Conservation (phyloP, 2,797 vertebrate species). For the Distichodus sexfasciatus region DNA sequence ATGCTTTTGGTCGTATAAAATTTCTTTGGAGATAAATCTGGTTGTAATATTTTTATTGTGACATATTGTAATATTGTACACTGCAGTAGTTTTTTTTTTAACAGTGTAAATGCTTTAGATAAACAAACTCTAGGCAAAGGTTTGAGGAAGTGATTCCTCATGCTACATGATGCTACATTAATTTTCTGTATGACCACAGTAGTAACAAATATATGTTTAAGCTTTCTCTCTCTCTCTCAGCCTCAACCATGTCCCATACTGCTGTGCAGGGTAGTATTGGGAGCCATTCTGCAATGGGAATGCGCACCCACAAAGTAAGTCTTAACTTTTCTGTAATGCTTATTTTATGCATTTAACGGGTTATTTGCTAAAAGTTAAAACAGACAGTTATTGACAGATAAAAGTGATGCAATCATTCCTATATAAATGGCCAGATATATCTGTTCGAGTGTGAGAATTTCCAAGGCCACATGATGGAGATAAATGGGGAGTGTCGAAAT, state of each 20-base stretch:
- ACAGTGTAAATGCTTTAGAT: not conserved
- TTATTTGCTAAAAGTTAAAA: too few relatives aligned
- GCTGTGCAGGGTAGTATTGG: constrained; percentile 81
- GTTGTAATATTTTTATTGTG: not conserved
- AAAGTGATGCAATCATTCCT: not conserved
- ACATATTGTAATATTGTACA: not conserved
- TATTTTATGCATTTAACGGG: not conserved
- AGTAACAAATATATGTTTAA: not conserved
- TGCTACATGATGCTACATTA: not conserved
- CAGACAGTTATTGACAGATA: not conserved
- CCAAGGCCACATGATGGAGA: constrained; percentile 77
- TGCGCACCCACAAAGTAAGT: constrained; percentile 71
- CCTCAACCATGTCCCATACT: constrained; percentile 79
- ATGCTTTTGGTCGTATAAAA: too few relatives aligned
- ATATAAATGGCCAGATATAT: constrained; percentile 67
- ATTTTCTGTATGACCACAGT: not conserved
- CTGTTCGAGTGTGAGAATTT: constrained; percentile 83
- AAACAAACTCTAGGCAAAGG: too few relatives aligned
- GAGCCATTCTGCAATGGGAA: constrained; percentile 71
- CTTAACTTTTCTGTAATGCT: not conserved
- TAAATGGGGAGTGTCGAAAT: constrained; percentile 74
- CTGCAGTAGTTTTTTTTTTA: not conserved
- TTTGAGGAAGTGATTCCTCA: not conserved
- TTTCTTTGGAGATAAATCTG: too few relatives aligned
- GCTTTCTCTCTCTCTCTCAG: constrained; percentile 46